phyloP scores from a whole-genome alignment of 30 jellyfish, hydroid and myxozoan genomes.

The Nemopilema nomurai region DNA sequence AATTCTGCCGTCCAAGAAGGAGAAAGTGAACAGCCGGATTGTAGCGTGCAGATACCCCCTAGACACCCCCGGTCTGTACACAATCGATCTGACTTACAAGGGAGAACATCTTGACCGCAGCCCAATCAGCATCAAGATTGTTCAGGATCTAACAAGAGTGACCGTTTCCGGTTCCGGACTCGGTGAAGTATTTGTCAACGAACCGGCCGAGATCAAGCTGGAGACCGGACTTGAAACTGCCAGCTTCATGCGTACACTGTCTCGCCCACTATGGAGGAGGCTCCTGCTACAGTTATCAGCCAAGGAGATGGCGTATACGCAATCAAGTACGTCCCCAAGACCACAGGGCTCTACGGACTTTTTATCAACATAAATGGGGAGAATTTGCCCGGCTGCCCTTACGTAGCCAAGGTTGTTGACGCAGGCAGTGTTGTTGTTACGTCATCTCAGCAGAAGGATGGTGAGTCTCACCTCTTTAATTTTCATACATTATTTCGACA shows the following conservation, averaged over 20 bases:
- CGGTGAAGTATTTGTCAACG: slow-evolving; percentile 59
- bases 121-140: slow-evolving; percentile 80
- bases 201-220: slow-evolving; percentile 68
- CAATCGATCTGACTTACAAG: slow-evolving; percentile 60
- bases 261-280: slow-evolving; percentile 74
- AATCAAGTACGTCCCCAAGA: slow-evolving; percentile 72
- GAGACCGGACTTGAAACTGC: slow-evolving; percentile 87
- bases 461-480: slow-evolving; percentile 18
- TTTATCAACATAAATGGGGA: slow-evolving; percentile 77
- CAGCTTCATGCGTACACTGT: slow-evolving; percentile 70
- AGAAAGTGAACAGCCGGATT: slow-evolving; percentile 58
- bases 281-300: slow-evolving; percentile 60
- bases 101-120: slow-evolving; percentile 92
- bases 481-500: too few species aligned
- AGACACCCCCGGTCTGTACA: slow-evolving; percentile 77
- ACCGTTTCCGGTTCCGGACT: slow-evolving; percentile 77
- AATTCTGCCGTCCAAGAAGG: slow-evolving; percentile 56
- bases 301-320: slow-evolving; percentile 78
- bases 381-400: slow-evolving; percentile 90
- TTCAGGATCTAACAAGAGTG: slow-evolving; percentile 76
- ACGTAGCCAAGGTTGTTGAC: slow-evolving; percentile 76
- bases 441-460: slow-evolving; percentile 71
- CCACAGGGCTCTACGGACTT: slow-evolving; percentile 78
- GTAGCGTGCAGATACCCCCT: slow-evolving; percentile 83
- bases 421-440: slow-evolving; percentile 69